Percentiles rank a stretch among this genome's conserved stretches.
Conservation (phyloP, 2,797 vertebrate species). For the Propithecus deckenii region DNA sequence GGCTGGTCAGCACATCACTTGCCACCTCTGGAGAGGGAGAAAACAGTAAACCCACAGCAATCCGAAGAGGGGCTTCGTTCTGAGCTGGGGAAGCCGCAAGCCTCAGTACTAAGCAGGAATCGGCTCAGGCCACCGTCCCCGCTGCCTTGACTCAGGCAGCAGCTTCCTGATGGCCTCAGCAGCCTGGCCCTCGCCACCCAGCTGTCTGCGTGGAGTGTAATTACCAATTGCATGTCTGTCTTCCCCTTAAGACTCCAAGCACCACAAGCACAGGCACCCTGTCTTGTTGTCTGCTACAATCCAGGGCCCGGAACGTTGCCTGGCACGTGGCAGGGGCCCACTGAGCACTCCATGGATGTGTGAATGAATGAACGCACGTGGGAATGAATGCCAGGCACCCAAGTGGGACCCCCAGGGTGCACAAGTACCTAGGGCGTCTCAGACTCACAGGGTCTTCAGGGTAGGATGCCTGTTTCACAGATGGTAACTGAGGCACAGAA, state of each 20-base stretch:
- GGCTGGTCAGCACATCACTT: neutral
- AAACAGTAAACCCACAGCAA: neutral
- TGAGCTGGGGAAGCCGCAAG: neutral
- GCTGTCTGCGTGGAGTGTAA: neutral
- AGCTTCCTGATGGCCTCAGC: neutral
- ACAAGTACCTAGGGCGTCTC: neutral
- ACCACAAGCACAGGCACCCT: neutral
- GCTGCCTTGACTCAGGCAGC: too few relatives aligned
- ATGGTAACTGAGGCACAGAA: neutral
- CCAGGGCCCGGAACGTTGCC: neutral
- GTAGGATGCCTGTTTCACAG: neutral
- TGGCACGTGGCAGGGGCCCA: neutral
- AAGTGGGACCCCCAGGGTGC: neutral
- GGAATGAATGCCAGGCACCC: neutral
- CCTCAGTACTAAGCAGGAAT: neutral
- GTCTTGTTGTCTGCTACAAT: neutral
- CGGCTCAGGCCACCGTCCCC: neutral
- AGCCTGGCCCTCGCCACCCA: neutral
- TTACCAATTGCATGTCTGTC: neutral
- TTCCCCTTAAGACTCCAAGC: neutral
- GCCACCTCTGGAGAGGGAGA: conserved; percentile 46
- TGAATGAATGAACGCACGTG: neutral
- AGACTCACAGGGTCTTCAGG: too few relatives aligned
- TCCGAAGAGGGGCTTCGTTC: neutral
- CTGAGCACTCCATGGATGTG: too few relatives aligned